phyloP scores from a whole-genome alignment of 1,140 invertebrate species.

The Eueides isabella region DNA sequence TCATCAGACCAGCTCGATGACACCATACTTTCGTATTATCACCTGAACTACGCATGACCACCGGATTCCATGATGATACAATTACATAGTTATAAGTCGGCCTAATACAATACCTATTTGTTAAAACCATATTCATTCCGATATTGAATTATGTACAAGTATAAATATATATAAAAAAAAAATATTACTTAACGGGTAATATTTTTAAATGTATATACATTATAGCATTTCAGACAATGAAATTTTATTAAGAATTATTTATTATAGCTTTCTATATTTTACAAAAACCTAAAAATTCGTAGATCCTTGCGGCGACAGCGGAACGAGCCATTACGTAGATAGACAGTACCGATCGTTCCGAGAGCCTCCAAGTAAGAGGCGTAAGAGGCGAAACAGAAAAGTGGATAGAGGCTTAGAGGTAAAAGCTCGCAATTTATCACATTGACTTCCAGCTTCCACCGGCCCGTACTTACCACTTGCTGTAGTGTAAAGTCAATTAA shows the following conservation, averaged over 20 bases:
- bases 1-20: too few species aligned
- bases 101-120: too few species aligned
- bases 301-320: conserved; percentile 36
- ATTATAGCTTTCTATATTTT: too few species aligned
- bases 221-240: too few species aligned
- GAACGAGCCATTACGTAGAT: conserved; percentile 42
- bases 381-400: background rate
- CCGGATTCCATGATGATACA: too few species aligned
- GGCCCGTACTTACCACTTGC: conserved; percentile 38
- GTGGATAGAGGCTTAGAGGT: conserved; percentile 1
- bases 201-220: background rate
- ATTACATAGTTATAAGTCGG: too few species aligned
- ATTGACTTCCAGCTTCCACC: conserved; percentile 32
- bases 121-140: too few species aligned
- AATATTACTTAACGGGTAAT: background rate
- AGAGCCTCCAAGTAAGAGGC: conserved; percentile 19
- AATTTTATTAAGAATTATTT: too few species aligned
- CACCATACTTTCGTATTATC: too few species aligned
- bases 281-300: conserved; percentile 24
- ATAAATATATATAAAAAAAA: background rate
- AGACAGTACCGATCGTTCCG: conserved; percentile 31
- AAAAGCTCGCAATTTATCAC: conserved; percentile 38
- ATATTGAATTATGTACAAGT: too few species aligned
- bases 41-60: too few species aligned
- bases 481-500: conserved; percentile 42